phyloP scores from a whole-genome alignment of 2,797 vertebrate genomes.

The Paguma larvata region DNA sequence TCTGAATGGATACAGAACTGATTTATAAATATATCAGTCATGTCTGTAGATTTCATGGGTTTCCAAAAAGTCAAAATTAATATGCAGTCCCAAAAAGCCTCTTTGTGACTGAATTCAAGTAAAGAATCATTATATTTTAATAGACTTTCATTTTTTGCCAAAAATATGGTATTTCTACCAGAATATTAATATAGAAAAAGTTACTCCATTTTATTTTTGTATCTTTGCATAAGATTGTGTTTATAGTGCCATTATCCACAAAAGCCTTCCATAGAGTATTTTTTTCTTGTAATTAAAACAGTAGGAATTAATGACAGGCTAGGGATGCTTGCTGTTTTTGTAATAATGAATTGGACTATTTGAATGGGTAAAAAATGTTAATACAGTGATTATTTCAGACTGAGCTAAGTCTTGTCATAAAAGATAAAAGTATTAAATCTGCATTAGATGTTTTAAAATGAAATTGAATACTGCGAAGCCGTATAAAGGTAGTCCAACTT shows the following conservation, averaged over 20 bases:
- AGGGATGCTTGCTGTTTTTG: constrained; percentile 82
- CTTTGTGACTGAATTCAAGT: constrained; percentile 67
- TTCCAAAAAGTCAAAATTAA: constrained; percentile 48
- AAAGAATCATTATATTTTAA: constrained; percentile 44
- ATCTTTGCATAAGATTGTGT: constrained; percentile 79
- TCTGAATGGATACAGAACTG: neutral
- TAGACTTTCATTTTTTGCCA: constrained; percentile 46
- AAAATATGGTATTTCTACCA: constrained; percentile 71
- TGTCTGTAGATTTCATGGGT: neutral
- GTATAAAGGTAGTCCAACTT: constrained; percentile 71
- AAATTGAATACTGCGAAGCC: constrained; percentile 71
- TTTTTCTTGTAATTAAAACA: constrained; percentile 87
- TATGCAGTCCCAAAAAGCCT: constrained; percentile 30
- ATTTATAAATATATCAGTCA: constrained; percentile 37
- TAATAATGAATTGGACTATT: constrained; percentile 85
- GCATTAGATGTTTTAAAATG: constrained; percentile 68
- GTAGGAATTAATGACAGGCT: constrained; percentile 85
- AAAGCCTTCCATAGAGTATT: constrained; percentile 76
- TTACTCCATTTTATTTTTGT: constrained; percentile 72
- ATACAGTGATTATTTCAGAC: constrained; percentile 85
- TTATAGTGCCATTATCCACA: constrained; percentile 84
- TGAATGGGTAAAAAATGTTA: constrained; percentile 81
- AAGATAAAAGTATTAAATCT: constrained; percentile 84
- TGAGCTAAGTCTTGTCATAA: constrained; percentile 82
- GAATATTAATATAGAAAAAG: constrained; percentile 67